Evolutionary conservation across 2,797 vertebrate genomes (phyloP), one percentile per base, ranked within the genome.

Genomic region (Semaprochilodus insignis): DNA sequence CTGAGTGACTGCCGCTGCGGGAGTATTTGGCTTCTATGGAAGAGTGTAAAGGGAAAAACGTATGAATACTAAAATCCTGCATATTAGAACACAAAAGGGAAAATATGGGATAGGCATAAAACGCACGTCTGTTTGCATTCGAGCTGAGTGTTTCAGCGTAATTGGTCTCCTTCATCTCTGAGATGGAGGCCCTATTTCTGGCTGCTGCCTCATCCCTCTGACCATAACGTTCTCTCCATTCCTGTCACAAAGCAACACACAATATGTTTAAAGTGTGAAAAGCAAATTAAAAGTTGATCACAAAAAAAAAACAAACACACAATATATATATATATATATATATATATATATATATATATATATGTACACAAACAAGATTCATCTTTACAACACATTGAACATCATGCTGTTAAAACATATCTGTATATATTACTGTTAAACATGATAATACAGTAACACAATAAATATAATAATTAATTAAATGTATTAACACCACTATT

Each of bases 201-300:
- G 96, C 91, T 0, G 95, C 88, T 3, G 93, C 91, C n/a, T 97
- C 96, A 0, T 98, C 97, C 89, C 96, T 93, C 73, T 87, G 96
- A 62, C 96, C 95, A 31, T 99, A 99, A 0, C 97, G 95, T 73
- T 99, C 97, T 92, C 98, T 98, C 97, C 97, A 99, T 73, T 99
- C 98, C 98, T 98, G 86, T 27, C 78, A 83, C 17, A 81, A 25
- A 81, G 16, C 13, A 78, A 25, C n/a, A 55, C 7, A 14, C 44
- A 51, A 27, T 11, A 25, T 54, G 65, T 59, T 54, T 21, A 31
- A 59, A 1, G 67, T 23, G 44, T 14, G 62, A 25, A 25, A 0
- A 13, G 1, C n/a, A n/a, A 2, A 34, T 31, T 40, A 7, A 21
- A 69, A 6, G 31, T 4, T 65, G 36, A 31, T 23, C 1, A 7